A percentile compares a stretch with the other conserved stretches of the same genome.
phyloP scores from a whole-genome alignment of 2,113 vertebrate genomes.

The Plestiodon gilberti region DNA sequence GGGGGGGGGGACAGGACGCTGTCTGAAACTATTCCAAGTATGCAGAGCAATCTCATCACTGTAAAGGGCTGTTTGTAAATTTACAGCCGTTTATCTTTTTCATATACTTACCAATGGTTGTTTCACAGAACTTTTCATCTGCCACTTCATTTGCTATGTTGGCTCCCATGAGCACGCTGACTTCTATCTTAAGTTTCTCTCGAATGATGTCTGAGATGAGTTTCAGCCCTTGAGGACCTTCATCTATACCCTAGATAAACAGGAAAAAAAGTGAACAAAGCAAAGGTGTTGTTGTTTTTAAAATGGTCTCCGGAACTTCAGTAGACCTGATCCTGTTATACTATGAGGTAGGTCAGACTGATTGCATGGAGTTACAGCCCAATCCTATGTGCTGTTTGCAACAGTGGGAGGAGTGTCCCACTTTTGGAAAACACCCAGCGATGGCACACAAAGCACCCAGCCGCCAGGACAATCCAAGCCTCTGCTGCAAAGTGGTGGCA shows the following conservation, averaged over 20 bases:
- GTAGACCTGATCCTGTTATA: neutral
- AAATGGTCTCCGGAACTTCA: neutral
- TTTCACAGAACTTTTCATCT: conserved; percentile 88
- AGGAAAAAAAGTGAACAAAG: neutral
- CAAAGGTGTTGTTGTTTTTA: neutral
- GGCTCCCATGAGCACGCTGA: conserved; percentile 88
- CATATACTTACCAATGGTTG: conserved; percentile 80
- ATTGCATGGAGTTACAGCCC: no score
- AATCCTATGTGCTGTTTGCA: no score
- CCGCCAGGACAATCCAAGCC: no score
- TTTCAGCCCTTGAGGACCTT: conserved; percentile 80
- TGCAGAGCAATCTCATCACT: neutral
- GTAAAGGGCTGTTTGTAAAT: neutral
- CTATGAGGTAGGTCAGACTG: no score
- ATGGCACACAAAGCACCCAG: no score
- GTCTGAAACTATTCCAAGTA: neutral
- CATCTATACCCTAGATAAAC: conserved; percentile 79
- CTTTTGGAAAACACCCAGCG: no score
- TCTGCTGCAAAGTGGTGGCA: no score
- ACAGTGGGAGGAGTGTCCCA: no score
- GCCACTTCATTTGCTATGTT: conserved; percentile 89
- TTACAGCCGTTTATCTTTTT: neutral
- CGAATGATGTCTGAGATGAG: conserved; percentile 87
- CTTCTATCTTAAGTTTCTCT: conserved; percentile 84
- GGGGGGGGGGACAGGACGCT: neutral